Percentiles rank a stretch among this genome's conserved stretches.
phyloP scores from a whole-genome alignment of 2,113 vertebrate genomes.

The Sisor rabdophorus region DNA sequence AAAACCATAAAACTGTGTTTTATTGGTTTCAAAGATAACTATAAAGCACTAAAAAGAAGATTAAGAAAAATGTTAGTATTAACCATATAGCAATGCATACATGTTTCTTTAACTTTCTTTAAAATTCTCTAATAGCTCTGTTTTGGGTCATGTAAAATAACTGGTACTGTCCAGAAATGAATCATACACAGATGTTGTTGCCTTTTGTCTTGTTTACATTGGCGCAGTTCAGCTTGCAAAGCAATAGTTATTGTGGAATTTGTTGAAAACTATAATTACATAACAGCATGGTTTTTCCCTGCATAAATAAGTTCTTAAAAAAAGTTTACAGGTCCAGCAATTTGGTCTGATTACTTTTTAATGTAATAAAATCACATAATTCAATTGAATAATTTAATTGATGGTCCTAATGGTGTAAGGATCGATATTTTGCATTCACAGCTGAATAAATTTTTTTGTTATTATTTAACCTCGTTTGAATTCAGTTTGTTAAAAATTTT shows the following conservation, averaged over 20 bases:
- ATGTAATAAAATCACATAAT: no score
- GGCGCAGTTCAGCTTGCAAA: constrained; percentile 50
- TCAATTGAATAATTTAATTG: no score
- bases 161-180: neutral
- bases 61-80: neutral
- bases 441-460: no score
- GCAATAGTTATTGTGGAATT: constrained; percentile 62
- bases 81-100: neutral
- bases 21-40: neutral
- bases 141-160: neutral
- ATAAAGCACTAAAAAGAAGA: neutral
- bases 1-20: neutral
- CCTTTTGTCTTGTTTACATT: constrained; percentile 58
- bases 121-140: neutral
- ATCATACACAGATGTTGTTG: constrained; percentile 3
- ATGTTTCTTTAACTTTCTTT: neutral
- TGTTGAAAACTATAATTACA: constrained; percentile 60
- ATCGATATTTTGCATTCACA: no score
- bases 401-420: no score
- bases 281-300: constrained; percentile 56
- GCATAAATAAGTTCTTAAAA: constrained; percentile 55
- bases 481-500: no score
- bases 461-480: no score
- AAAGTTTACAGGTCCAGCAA: constrained; percentile 41
- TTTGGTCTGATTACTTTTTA: no score